Evolutionary conservation across 37 sponge, comb jelly and placozoan genomes (phyloP).

Genomic region (Hexactinellida sp.): DNA sequence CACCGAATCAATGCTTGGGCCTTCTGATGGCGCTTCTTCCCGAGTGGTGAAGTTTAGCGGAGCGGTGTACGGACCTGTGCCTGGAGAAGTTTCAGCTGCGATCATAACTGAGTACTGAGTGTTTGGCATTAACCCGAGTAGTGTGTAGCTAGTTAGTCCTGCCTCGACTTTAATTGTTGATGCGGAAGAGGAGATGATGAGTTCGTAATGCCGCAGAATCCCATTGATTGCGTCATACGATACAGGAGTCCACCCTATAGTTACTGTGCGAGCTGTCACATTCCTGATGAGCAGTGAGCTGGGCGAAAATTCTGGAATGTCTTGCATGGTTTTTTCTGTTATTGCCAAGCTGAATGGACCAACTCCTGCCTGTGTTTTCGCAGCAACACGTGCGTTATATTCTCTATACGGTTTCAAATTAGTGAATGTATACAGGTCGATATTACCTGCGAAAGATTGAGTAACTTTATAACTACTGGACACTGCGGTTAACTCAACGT

Average conservation of each 20-base stretch:
- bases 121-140: neutral
- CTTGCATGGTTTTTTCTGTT: neutral
- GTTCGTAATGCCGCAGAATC: neutral
- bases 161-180: neutral
- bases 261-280: neutral
- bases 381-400: neutral
- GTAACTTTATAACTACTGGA: neutral
- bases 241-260: neutral
- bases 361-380: neutral
- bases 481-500: neutral
- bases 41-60: neutral
- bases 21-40: neutral
- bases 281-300: neutral
- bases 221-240: neutral
- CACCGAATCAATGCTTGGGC: conserved; percentile 5
- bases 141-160: neutral
- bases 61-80: neutral
- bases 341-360: neutral
- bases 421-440: neutral
- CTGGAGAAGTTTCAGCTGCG: conserved; percentile 9
- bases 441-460: neutral
- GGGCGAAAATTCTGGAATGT: neutral
- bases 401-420: neutral
- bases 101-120: neutral
- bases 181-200: neutral